Conservation (phyloP, 2,888 invertebrate species). For the Petrophora chlorosata region DNA sequence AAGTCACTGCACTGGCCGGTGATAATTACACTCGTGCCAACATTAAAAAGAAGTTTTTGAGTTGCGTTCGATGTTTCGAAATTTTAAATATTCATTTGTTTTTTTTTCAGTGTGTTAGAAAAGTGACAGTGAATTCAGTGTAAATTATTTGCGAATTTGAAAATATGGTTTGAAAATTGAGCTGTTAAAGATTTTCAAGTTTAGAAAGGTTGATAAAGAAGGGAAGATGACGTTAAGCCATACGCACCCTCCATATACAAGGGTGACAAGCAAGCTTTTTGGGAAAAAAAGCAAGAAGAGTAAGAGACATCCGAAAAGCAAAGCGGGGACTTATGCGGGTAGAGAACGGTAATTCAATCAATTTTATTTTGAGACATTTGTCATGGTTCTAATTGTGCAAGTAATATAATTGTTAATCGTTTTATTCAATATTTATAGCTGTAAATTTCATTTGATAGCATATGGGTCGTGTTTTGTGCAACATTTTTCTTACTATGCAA, state of each 20-base stretch:
- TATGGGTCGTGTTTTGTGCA: too few species aligned
- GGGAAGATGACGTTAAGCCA: constrained; percentile 67
- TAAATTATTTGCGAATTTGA: background rate
- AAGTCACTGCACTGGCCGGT: constrained; percentile 24
- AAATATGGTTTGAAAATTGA: constrained; percentile 17
- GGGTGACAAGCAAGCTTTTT: constrained; percentile 69
- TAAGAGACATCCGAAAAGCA: constrained; percentile 62
- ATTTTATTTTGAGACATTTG: too few species aligned
- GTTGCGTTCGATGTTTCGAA: constrained; percentile 13
- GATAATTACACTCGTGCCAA: too few species aligned
- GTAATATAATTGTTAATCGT: too few species aligned
- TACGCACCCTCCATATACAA: constrained; percentile 59
- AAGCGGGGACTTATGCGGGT: constrained; percentile 68
- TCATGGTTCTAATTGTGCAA: too few species aligned
- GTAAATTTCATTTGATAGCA: too few species aligned
- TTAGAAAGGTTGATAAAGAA: constrained; percentile 20
- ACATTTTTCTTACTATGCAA: too few species aligned
- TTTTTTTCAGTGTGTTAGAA: constrained; percentile 12
- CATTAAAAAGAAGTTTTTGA: background rate
- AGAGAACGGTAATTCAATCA: constrained; percentile 66
- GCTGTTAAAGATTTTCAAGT: constrained; percentile 16
- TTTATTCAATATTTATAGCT: too few species aligned
- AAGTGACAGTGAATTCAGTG: constrained; percentile 12
- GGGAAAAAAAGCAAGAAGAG: constrained; percentile 74
- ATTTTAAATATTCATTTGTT: constrained; percentile 16